These are phyloP conservation scores for Nephrotoma flavescens DNA, from an alignment of 2,888 invertebrate species.

Conservation along the genomic window DNA sequence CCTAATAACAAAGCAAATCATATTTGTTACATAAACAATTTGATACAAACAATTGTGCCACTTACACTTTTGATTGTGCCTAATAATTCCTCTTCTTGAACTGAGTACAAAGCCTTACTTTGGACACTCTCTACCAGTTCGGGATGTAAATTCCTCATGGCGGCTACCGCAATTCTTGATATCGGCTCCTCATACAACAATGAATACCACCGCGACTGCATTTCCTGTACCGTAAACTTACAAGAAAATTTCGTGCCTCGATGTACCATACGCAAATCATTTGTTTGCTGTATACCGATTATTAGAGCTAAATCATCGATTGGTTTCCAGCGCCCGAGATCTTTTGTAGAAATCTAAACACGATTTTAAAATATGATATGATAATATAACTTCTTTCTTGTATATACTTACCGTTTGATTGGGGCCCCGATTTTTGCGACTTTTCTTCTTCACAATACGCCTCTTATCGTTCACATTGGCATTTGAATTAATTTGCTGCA, in stretches of 20 bases:
- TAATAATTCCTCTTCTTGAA: constrained; percentile 75
- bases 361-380: neutral
- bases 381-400: neutral
- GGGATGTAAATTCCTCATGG: constrained; percentile 87
- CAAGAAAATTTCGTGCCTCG: constrained; percentile 92
- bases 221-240: constrained; percentile 81
- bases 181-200: constrained; percentile 89
- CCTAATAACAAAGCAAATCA: constrained; percentile 32
- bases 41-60: constrained; percentile 10
- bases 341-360: constrained; percentile 49
- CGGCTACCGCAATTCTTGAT: constrained; percentile 78
- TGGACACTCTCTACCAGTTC: constrained; percentile 78
- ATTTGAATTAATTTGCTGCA: constrained; percentile 5
- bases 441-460: constrained; percentile 11
- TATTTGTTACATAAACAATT: neutral
- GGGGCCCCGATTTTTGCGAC: constrained; percentile 21
- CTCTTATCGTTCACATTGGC: constrained; percentile 14
- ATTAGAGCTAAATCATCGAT: constrained; percentile 91
- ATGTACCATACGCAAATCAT: constrained; percentile 68
- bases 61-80: constrained; percentile 65
- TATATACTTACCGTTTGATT: neutral
- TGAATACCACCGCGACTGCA: constrained; percentile 93
- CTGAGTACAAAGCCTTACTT: constrained; percentile 77
- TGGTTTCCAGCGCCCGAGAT: constrained; percentile 91
- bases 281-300: constrained; percentile 83